These are phyloP conservation scores for Cichlasoma orientale DNA, from an alignment of 2,797 vertebrate species.

Conservation along the genomic window DNA sequence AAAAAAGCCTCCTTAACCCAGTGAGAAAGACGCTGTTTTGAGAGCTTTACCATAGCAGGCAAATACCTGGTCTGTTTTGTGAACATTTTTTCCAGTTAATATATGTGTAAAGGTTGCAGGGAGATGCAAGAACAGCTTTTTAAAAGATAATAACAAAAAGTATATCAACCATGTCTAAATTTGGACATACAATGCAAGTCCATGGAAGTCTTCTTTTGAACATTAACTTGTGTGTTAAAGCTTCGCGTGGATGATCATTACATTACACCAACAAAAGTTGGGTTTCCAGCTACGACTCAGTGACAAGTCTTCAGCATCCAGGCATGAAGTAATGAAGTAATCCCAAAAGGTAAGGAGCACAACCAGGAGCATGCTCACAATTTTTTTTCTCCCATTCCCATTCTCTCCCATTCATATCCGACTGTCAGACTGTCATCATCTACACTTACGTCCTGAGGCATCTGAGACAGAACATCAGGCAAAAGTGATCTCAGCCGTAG, in stretches of 20 bases:
- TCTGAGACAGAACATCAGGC: too few relatives aligned
- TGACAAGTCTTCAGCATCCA: too few relatives aligned
- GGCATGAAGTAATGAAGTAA: too few relatives aligned
- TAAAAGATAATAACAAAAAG: neutral
- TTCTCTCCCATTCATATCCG: too few relatives aligned
- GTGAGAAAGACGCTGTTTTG: neutral
- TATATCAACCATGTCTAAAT: neutral
- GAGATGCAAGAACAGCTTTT: neutral
- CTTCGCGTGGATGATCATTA: neutral
- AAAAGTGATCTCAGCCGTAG: too few relatives aligned
- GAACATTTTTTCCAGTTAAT: neutral
- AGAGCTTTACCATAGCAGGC: neutral
- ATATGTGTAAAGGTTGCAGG: neutral
- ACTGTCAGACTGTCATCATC: too few relatives aligned
- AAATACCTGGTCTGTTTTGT: neutral
- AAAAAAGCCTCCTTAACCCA: neutral
- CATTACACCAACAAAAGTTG: neutral
- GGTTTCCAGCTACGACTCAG: neutral
- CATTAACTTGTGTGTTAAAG: neutral
- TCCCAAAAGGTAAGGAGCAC: too few relatives aligned
- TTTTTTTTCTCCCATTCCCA: too few relatives aligned
- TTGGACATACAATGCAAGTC: neutral
- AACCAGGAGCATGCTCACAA: too few relatives aligned
- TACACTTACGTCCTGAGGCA: too few relatives aligned
- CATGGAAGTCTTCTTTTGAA: neutral